These are phyloP conservation scores for Drosophila eugracilis DNA, from an alignment of 1,140 invertebrate genomes.

Conservation along the genomic window DNA sequence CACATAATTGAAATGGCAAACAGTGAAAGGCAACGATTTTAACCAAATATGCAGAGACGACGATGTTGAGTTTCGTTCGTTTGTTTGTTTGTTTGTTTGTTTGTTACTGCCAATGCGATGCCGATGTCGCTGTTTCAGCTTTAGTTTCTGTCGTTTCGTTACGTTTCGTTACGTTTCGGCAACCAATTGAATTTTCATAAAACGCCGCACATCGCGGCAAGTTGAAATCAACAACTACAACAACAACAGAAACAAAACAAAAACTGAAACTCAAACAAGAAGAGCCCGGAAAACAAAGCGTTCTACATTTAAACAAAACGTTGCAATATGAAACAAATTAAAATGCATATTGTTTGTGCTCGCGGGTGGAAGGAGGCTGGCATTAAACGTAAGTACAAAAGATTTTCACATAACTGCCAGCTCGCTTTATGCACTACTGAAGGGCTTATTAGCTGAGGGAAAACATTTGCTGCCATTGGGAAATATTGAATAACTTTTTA, in stretches of 20 bases:
- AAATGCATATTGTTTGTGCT: conserved; percentile 50
- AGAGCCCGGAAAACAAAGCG: conserved; percentile 51
- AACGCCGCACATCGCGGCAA: conserved; percentile 48
- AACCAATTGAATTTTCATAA: conserved; percentile 79
- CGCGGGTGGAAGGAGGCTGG: conserved; percentile 16
- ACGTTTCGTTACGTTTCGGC: conserved; percentile 21
- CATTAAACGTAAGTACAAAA: conserved; percentile 64
- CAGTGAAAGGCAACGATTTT: conserved; percentile 81
- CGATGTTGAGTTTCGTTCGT: not conserved
- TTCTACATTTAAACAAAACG: conserved; percentile 76
- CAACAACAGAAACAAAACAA: conserved; percentile 41
- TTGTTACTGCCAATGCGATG: conserved; percentile 56
- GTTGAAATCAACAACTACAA: conserved; percentile 39
- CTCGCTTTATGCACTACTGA: conserved; percentile 45
- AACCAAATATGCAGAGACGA: conserved; percentile 71
- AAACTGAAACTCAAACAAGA: conserved; percentile 48
- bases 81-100: conserved; percentile 6
- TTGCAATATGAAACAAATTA: conserved; percentile 79
- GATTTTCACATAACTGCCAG: conserved; percentile 63
- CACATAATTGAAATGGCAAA: conserved; percentile 83
- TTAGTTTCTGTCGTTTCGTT: conserved; percentile 25
- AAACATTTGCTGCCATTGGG: conserved; percentile 7
- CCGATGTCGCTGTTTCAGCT: conserved; percentile 34
- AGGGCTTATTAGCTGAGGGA: conserved; percentile 51
- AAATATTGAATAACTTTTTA: not conserved